These are phyloP conservation scores for Cuniculus paca DNA, from an alignment of 2,797 vertebrate genomes.

Conservation along the genomic window DNA sequence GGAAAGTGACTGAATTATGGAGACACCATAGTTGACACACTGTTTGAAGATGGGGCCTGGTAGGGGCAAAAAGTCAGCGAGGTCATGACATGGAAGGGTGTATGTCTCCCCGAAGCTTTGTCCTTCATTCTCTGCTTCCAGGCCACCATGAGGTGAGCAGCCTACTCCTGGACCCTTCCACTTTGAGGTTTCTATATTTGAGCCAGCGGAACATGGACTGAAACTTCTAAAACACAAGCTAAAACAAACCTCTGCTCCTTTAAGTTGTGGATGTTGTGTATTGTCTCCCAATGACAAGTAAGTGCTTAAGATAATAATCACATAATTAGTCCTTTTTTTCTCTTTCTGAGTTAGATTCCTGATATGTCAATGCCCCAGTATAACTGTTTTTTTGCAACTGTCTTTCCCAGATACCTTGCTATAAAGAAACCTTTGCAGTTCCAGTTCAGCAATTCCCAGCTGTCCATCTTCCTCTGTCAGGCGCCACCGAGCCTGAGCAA, in stretches of 20 bases:
- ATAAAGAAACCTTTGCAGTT: constrained; percentile 98
- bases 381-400: neutral
- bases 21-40: neutral
- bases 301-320: neutral
- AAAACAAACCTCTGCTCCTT: neutral
- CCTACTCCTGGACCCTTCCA: neutral
- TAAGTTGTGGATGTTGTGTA: neutral
- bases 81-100: neutral
- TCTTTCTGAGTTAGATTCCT: constrained; percentile 14
- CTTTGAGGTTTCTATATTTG: neutral
- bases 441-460: constrained; percentile 98
- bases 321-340: neutral
- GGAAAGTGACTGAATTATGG: neutral
- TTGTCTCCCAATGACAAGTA: neutral
- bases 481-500: constrained; percentile 98
- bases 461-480: constrained; percentile 98
- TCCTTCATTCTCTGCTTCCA: neutral
- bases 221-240: neutral
- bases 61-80: neutral
- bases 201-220: neutral
- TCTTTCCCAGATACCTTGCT: constrained; percentile 92
- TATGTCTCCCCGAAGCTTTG: neutral
- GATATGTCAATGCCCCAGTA: neutral
- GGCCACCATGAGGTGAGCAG: neutral
- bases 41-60: neutral